These are phyloP conservation scores for Percopsis transmontana DNA, from an alignment of 2,113 vertebrate species.

Conservation along the genomic window DNA sequence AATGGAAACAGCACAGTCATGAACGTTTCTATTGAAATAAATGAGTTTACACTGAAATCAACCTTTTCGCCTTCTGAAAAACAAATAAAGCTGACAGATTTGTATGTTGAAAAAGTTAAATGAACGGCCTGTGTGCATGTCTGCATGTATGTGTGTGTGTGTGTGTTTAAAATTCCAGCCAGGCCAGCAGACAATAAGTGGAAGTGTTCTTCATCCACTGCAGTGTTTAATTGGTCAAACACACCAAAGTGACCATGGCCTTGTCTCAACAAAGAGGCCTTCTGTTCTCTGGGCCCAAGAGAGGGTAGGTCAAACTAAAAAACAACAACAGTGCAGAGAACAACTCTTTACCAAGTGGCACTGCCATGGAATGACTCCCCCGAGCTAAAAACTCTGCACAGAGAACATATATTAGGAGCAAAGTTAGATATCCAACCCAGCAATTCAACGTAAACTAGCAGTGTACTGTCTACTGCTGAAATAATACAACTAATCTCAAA, in stretches of 20 bases:
- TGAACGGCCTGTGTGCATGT: neutral
- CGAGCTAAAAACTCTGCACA: neutral
- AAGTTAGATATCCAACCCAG: slow-evolving; percentile 28
- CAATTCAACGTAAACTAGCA: slow-evolving; percentile 15
- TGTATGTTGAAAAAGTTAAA: neutral
- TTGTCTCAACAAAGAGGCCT: slow-evolving; percentile 48
- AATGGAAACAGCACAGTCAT: slow-evolving; percentile 21
- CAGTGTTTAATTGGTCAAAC: slow-evolving; percentile 60
- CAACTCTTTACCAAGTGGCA: neutral
- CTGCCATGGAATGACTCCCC: slow-evolving; percentile 4
- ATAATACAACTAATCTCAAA: neutral
- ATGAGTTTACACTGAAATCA: neutral
- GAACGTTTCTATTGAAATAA: slow-evolving; percentile 4
- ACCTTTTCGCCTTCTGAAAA: neutral
- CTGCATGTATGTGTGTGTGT: slow-evolving; percentile 1
- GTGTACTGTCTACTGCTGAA: slow-evolving; percentile 24
- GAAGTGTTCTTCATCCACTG: slow-evolving; percentile 55
- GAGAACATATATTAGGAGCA: neutral
- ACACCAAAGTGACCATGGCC: slow-evolving; percentile 46
- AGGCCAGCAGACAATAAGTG: slow-evolving; percentile 54
- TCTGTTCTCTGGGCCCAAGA: slow-evolving; percentile 42
- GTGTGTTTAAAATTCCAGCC: slow-evolving; percentile 28
- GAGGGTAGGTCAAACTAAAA: slow-evolving; percentile 47
- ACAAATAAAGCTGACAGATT: neutral
- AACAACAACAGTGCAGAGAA: slow-evolving; percentile 38